Conservation (phyloP, 1,140 invertebrate genomes). For the Drosophila subobscura region DNA sequence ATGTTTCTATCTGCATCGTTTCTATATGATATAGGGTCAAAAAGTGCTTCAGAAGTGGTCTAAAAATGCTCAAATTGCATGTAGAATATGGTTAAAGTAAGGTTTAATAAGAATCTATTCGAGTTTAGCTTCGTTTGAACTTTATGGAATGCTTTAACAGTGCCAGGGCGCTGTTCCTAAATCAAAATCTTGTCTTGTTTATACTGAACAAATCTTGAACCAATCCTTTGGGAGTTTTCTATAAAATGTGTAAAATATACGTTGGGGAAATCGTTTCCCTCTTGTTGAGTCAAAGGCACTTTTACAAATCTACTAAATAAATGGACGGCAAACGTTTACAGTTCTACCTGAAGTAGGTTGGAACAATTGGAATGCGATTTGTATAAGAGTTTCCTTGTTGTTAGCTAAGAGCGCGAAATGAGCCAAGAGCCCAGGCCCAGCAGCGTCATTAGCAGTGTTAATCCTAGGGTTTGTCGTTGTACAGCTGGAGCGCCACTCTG, state of each 20-base stretch:
- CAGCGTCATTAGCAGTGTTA: conserved; percentile 17
- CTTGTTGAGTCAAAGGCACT: conserved; percentile 51
- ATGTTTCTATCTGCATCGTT: not conserved
- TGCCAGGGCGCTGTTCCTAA: too few species aligned
- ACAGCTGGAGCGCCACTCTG: conserved; percentile 50
- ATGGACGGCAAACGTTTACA: conserved; percentile 24
- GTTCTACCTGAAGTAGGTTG: not conserved
- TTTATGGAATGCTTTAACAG: too few species aligned
- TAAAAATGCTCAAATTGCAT: too few species aligned
- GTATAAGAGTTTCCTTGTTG: not conserved
- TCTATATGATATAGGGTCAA: too few species aligned
- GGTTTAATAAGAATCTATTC: too few species aligned
- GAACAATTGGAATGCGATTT: conserved; percentile 22
- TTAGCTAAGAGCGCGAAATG: conserved; percentile 17
- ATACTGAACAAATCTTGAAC: too few species aligned
- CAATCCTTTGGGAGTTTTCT: not conserved
- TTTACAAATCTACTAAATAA: conserved; percentile 24
- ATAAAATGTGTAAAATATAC: conserved; percentile 26
- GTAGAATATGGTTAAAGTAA: too few species aligned
- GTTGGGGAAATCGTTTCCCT: not conserved
- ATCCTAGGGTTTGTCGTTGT: not conserved
- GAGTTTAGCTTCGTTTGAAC: too few species aligned
- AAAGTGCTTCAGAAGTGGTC: too few species aligned
- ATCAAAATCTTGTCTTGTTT: too few species aligned
- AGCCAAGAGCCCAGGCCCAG: conserved; percentile 23